Base-by-base conservation (phyloP, 1,140 invertebrate species). In the Chelonus insularis region DNA sequence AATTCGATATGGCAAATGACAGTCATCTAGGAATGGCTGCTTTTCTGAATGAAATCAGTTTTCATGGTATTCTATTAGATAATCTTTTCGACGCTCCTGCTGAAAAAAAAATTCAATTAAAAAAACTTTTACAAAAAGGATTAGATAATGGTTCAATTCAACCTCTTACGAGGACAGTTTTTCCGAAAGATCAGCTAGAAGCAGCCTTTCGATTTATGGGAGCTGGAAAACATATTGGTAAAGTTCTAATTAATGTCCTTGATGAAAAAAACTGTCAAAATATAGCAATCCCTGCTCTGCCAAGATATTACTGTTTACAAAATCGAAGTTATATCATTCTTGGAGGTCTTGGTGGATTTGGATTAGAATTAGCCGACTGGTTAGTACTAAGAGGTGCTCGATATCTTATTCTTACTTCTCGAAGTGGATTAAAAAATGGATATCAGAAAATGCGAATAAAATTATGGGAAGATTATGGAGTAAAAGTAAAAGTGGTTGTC, bases 31-130 rank as follows among this genome's bases (percentile, higher is more conserved):
- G 87, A 74, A 88, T 88, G 86, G 82, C 91, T 45, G 81, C 90
- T 39, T 95, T 98, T 79, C 79, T 89, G 34, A 89, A 89, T 55
- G 94, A 95, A 72, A 87, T 90, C 3, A 92, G 90, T 72, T 90
- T 92, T 76, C 87, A 91, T 68, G 89, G 90, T 37, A 83, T 92
- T 54, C 77, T 91, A 58, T 71, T 92, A 36, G 89, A 92, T 69
- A 82, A 83, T 25, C 56, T 91, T 3, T 87, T 90, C 70, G 74
- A 65, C 20, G 70, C 74, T 47, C 34, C 71, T 52, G 36, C 75
- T 62, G 66, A 62, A 64, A 62, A 69, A 2, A 80, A 79, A 62
- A 67, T 39, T 11, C 5, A 50, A 4, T 54, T 79, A 1, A 51
- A 62, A 2, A 34, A 70, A 4, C 68, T 86, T 1, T 57, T 89